Percentiles rank a stretch among this genome's conserved stretches.
Conservation (phyloP, 2,797 vertebrate genomes). For the Leuciscus waleckii region DNA sequence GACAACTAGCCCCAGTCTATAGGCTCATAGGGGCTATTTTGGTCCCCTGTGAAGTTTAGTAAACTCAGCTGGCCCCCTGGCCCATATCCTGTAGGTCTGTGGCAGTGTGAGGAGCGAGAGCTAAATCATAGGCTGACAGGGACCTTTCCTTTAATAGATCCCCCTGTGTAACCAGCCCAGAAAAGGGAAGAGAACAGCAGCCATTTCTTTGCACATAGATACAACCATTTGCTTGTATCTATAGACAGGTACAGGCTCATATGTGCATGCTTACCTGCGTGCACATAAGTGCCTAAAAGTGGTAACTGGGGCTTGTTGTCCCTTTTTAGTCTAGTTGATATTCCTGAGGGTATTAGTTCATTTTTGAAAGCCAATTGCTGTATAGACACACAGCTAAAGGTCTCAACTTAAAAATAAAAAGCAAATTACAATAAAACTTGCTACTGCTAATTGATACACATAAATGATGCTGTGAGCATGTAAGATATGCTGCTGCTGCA, state of each 20-base stretch:
- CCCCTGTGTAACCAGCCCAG: conserved; percentile 77
- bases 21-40: conserved; percentile 68
- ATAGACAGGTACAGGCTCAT: conserved; percentile 41
- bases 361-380: background rate
- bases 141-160: conserved; percentile 81
- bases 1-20: background rate
- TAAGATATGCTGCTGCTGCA: background rate
- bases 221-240: conserved; percentile 61
- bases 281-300: background rate
- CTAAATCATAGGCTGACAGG: conserved; percentile 78
- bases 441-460: background rate
- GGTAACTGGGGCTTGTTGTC: background rate
- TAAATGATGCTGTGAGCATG: background rate
- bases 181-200: conserved; percentile 78
- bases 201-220: conserved; percentile 60
- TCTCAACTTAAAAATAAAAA: background rate
- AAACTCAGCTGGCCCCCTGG: conserved; percentile 76
- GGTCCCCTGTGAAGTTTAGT: conserved; percentile 75
- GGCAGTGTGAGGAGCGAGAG: conserved; percentile 60
- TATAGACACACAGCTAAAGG: background rate
- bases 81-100: conserved; percentile 71
- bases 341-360: background rate
- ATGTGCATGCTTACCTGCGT: background rate
- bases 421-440: background rate
- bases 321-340: background rate